These are phyloP conservation scores for Mus musculus DNA, from an alignment of 2,113 vertebrate species.

Conservation along the genomic window DNA sequence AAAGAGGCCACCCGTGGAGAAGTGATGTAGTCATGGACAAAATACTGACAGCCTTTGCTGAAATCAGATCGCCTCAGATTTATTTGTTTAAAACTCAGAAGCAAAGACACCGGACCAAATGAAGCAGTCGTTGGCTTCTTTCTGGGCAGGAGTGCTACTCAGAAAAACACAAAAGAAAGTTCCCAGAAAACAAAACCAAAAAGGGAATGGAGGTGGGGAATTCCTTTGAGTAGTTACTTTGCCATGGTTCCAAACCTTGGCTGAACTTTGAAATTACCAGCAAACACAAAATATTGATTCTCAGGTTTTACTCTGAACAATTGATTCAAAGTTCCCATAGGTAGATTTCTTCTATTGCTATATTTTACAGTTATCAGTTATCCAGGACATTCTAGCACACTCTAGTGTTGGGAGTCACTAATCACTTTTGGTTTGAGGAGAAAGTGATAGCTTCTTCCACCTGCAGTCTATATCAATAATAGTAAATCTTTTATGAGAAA, in stretches of 20 bases:
- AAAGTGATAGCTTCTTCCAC: neutral
- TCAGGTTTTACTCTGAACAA: neutral
- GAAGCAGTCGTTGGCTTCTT: neutral
- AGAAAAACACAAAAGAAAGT: neutral
- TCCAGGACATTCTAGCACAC: neutral
- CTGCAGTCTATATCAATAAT: neutral
- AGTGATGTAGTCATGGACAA: neutral
- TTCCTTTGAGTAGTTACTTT: neutral
- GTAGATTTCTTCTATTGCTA: neutral
- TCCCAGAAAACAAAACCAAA: neutral
- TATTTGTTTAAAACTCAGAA: slow-evolving; percentile 21
- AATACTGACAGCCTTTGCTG: neutral
- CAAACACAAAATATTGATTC: slow-evolving; percentile 2
- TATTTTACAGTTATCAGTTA: neutral
- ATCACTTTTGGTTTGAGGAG: neutral
- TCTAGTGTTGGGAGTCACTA: neutral
- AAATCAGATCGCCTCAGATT: neutral
- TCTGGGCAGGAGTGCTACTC: neutral
- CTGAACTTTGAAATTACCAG: neutral
- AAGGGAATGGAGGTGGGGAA: accelerated
- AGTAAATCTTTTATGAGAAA: neutral
- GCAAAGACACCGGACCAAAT: neutral
- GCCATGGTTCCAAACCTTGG: neutral
- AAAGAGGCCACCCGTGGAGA: neutral
- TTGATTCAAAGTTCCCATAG: neutral